Percentiles rank a stretch among this genome's conserved stretches.
These are phyloP conservation scores for Astyanax mexicanus DNA, from an alignment of 2,797 vertebrate genomes.

Conservation along the genomic window DNA sequence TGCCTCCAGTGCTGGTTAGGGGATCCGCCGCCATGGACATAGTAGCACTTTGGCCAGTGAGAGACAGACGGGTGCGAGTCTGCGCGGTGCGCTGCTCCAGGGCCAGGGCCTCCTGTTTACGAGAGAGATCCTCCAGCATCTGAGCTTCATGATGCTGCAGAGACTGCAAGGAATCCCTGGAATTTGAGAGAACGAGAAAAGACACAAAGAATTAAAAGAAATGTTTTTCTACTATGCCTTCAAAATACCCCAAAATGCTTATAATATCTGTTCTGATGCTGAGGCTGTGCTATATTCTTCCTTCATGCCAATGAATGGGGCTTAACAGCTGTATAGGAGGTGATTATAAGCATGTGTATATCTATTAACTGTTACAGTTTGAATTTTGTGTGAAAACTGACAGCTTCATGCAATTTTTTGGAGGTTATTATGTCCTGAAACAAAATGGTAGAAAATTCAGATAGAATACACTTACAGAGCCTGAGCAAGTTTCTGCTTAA, in stretches of 20 bases:
- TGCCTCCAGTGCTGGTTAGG: slow-evolving; percentile 75
- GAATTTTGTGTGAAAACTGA: no score
- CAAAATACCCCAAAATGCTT: no score
- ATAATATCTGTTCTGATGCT: no score
- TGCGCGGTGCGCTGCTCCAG: slow-evolving; percentile 75
- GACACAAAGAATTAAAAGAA: no score
- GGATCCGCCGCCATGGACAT: slow-evolving; percentile 58
- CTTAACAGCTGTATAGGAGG: no score
- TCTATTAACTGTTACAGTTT: no score
- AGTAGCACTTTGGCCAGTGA: background rate
- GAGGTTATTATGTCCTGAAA: no score
- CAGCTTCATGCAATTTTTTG: no score
- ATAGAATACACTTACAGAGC: slow-evolving; percentile 82
- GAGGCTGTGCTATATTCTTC: no score
- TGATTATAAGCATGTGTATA: no score
- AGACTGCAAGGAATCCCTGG: slow-evolving; percentile 76
- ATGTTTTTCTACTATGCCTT: no score
- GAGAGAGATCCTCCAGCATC: slow-evolving; percentile 74
- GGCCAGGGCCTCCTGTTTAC: slow-evolving; percentile 75
- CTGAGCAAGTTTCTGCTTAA: slow-evolving; percentile 86
- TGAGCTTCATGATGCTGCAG: slow-evolving; percentile 73
- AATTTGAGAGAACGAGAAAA: background rate
- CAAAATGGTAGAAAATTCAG: background rate
- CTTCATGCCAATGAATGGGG: no score
- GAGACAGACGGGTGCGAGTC: slow-evolving; percentile 65